Evolutionary conservation across 2,888 invertebrate species (phyloP).

Genomic region (Dascillus cervinus): DNA sequence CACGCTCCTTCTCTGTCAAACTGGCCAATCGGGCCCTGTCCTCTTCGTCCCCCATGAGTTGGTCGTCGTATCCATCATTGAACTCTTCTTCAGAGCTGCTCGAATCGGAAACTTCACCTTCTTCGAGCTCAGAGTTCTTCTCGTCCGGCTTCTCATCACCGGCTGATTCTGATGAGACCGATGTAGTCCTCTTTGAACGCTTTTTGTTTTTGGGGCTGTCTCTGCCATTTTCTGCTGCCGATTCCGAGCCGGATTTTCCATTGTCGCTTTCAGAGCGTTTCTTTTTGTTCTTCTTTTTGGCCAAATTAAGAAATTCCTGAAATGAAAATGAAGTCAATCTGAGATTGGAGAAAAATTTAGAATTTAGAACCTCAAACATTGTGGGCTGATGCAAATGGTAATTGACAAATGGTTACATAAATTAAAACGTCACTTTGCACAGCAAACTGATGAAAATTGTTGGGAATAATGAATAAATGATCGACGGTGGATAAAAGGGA

Average conservation of each 20-base stretch:
- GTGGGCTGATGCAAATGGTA: no score
- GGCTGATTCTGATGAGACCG: slow-evolving; percentile 34
- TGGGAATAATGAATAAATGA: no score
- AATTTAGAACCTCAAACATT: no score
- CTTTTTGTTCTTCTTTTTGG: slow-evolving; percentile 69
- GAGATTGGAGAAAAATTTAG: no score
- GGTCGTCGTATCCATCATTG: slow-evolving; percentile 94
- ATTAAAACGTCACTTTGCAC: no score
- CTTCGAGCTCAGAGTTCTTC: slow-evolving; percentile 71
- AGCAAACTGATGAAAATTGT: no score
- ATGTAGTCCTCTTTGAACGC: slow-evolving; percentile 26
- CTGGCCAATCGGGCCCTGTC: slow-evolving; percentile 83
- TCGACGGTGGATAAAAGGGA: no score
- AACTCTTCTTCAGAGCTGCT: slow-evolving; percentile 76
- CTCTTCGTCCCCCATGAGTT: slow-evolving; percentile 94
- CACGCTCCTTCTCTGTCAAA: slow-evolving; percentile 94
- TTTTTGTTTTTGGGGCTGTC: slow-evolving; percentile 28
- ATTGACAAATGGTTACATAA: no score
- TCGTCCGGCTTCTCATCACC: slow-evolving; percentile 41
- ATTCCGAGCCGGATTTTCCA: slow-evolving; percentile 35
- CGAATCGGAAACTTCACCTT: slow-evolving; percentile 76
- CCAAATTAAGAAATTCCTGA: slow-evolving; percentile 72
- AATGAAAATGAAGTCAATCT: no score
- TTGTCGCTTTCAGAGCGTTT: slow-evolving; percentile 41
- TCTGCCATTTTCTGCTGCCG: slow-evolving; percentile 39